Evolutionary conservation across 2,113 vertebrate genomes (phyloP).

Genomic region (Turdus rufiventris): DNA sequence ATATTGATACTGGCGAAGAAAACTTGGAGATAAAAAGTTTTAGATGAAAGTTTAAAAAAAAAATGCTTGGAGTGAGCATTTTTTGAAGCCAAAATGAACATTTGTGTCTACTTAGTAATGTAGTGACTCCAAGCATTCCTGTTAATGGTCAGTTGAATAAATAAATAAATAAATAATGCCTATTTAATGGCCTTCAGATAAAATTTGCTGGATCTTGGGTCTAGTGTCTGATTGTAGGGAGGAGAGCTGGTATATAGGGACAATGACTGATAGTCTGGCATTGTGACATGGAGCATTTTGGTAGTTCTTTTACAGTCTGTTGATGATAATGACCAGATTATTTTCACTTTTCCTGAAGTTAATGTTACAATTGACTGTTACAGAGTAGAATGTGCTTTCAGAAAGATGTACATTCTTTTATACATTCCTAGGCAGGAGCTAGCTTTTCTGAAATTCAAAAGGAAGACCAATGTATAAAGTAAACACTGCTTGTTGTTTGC

Average conservation of each 20-base stretch:
- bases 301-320: not conserved
- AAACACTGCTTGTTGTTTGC: not conserved
- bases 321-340: not conserved
- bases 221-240: not conserved
- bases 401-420: not conserved
- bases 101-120: not conserved
- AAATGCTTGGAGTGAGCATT: no score
- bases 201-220: not conserved
- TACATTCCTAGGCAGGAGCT: not conserved
- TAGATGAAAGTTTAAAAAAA: no score
- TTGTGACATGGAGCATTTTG: not conserved
- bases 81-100: not conserved
- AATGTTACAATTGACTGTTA: not conserved
- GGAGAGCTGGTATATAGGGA: not conserved
- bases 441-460: not conserved
- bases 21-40: not conserved
- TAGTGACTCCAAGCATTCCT: not conserved
- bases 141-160: not conserved
- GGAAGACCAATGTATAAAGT: not conserved
- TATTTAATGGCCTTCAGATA: not conserved
- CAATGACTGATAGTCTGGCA: not conserved
- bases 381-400: not conserved
- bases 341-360: not conserved
- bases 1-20: not conserved
- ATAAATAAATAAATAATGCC: not conserved